A percentile compares a stretch with the other conserved stretches of the same genome.
phyloP scores from a whole-genome alignment of 2,888 invertebrate species.

The Hydriomena furcata region DNA sequence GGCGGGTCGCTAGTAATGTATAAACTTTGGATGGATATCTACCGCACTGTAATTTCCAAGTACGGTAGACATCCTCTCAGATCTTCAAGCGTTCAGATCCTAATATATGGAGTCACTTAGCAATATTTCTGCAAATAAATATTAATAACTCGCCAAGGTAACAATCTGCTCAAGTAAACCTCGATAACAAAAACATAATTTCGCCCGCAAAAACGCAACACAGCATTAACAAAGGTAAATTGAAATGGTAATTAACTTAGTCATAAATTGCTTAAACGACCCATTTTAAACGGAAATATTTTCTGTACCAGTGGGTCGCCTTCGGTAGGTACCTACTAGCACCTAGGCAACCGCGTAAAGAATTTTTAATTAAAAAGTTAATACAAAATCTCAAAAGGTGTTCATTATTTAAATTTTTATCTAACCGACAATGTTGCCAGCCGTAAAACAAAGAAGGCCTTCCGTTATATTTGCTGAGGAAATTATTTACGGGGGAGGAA shows the following conservation, averaged over 20 bases:
- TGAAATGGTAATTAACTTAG: conserved; percentile 25
- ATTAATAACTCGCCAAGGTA: neutral
- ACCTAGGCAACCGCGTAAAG: conserved; percentile 17
- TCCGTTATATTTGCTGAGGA: conserved; percentile 23
- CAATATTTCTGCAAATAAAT: neutral
- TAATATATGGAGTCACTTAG: too few relatives aligned
- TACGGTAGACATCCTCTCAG: too few relatives aligned
- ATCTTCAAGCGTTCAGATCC: too few relatives aligned
- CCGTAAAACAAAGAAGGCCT: conserved; percentile 26
- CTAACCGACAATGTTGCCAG: conserved; percentile 29
- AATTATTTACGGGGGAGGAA: conserved; percentile 21
- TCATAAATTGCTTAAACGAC: conserved; percentile 27
- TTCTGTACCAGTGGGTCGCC: conserved; percentile 5
- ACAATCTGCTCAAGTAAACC: conserved; percentile 10
- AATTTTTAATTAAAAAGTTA: conserved; percentile 28
- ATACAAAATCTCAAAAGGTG: conserved; percentile 27
- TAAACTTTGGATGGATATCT: too few relatives aligned
- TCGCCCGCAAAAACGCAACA: conserved; percentile 20
- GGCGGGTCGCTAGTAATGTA: too few relatives aligned
- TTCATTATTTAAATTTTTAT: conserved; percentile 29
- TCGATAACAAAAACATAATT: conserved; percentile 12
- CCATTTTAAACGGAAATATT: conserved; percentile 22
- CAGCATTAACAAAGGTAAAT: conserved; percentile 24
- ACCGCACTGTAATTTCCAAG: too few relatives aligned
- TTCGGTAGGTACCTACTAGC: too few relatives aligned